Percentiles rank a stretch among this genome's conserved stretches.
Conservation (phyloP, 2,888 invertebrate genomes). For the Melitaea athalia region DNA sequence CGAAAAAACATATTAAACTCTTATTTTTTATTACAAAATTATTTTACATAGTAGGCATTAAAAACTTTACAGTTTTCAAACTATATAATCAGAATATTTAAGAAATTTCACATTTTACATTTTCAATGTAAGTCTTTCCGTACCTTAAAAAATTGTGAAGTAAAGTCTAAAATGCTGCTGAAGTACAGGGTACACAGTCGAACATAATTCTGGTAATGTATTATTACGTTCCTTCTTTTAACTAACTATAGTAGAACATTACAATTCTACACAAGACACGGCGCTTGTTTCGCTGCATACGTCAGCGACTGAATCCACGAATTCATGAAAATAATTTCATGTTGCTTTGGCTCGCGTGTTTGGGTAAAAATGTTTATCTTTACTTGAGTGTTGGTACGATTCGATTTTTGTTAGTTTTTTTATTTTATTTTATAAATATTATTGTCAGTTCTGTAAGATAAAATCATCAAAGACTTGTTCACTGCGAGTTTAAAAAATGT, state of each 20-base stretch:
- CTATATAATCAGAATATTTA: too few relatives aligned
- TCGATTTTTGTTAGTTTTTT: constrained; percentile 5
- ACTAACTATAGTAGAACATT: constrained; percentile 2
- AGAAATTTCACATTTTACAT: too few relatives aligned
- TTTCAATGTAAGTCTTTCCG: too few relatives aligned
- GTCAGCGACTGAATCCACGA: constrained; percentile 38
- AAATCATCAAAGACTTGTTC: too few relatives aligned
- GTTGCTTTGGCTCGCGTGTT: constrained; percentile 41
- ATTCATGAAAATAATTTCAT: constrained; percentile 43
- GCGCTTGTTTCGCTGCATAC: constrained; percentile 6
- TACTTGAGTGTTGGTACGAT: background rate
- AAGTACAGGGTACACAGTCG: background rate
- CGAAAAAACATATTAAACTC: too few relatives aligned
- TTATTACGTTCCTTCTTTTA: constrained; percentile 3
- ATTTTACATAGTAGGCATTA: too few relatives aligned
- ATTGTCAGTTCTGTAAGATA: too few relatives aligned
- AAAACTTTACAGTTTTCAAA: too few relatives aligned
- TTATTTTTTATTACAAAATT: too few relatives aligned
- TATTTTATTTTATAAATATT: background rate
- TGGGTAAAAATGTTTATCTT: constrained; percentile 27
- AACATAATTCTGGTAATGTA: background rate
- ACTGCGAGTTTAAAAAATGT: too few relatives aligned
- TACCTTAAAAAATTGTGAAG: too few relatives aligned
- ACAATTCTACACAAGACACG: constrained; percentile 10
- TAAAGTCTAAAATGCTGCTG: too few relatives aligned